A percentile compares a stretch with the other conserved stretches of the same genome.
These are phyloP conservation scores for Globodera rostochiensis DNA, from an alignment of 1,140 invertebrate species.

Conservation along the genomic window DNA sequence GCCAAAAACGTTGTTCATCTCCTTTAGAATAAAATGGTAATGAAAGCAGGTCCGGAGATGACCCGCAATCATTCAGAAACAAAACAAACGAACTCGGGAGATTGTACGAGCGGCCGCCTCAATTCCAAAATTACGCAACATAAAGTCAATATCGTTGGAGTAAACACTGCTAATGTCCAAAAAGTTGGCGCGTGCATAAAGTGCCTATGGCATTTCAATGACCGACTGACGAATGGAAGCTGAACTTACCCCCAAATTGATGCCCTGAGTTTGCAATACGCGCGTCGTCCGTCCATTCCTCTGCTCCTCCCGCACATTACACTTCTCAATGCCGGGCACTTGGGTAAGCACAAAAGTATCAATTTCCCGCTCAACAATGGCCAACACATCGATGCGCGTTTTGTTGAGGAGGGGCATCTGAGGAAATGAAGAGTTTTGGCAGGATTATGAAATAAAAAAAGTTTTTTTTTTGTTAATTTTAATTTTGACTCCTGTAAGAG, in stretches of 20 bases:
- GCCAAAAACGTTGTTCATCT: slow-evolving; percentile 88
- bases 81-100: slow-evolving; percentile 69
- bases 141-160: slow-evolving; percentile 89
- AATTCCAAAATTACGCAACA: slow-evolving; percentile 85
- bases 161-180: slow-evolving; percentile 85
- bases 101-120: slow-evolving; percentile 90
- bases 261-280: slow-evolving; percentile 86
- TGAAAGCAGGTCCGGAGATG: background rate
- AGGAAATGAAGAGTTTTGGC: background rate
- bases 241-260: slow-evolving; percentile 78
- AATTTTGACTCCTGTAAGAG: too few species aligned
- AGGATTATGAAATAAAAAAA: background rate
- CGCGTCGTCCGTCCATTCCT: slow-evolving; percentile 66
- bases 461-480: too few species aligned
- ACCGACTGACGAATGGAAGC: background rate
- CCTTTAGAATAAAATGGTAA: slow-evolving; percentile 68
- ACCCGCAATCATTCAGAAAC: slow-evolving; percentile 16
- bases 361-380: slow-evolving; percentile 76
- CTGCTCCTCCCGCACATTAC: slow-evolving; percentile 72
- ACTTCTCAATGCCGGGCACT: slow-evolving; percentile 79
- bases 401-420: slow-evolving; percentile 67
- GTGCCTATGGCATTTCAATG: slow-evolving; percentile 70
- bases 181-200: slow-evolving; percentile 79
- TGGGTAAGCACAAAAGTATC: slow-evolving; percentile 78
- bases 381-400: slow-evolving; percentile 47